Percentiles rank a stretch among this genome's conserved stretches.
phyloP scores from a whole-genome alignment of 2,113 vertebrate species.

The Brachionichthys hirsutus region DNA sequence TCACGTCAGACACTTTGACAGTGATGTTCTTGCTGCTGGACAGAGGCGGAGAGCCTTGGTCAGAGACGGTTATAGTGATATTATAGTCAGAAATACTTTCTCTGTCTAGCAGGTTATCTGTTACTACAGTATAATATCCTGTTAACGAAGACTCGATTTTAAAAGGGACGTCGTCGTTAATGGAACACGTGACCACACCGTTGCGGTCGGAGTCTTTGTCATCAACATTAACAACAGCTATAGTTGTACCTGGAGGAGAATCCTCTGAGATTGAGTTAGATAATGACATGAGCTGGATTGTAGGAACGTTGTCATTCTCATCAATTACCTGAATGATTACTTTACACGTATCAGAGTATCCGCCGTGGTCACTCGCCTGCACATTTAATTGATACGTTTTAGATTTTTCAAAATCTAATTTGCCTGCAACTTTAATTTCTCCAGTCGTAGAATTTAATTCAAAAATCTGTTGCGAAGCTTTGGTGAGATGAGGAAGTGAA shows the following conservation, averaged over 20 bases:
- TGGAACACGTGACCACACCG: constrained; percentile 48
- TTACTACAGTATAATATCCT: constrained; percentile 56
- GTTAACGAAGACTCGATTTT: constrained; percentile 56
- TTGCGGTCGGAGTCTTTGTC: constrained; percentile 66
- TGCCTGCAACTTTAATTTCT: constrained; percentile 30
- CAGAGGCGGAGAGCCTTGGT: constrained; percentile 58
- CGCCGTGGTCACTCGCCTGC: constrained; percentile 62
- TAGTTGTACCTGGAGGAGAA: constrained; percentile 45
- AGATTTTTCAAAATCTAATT: constrained; percentile 58
- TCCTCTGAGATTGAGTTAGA: constrained; percentile 55
- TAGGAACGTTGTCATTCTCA: constrained; percentile 72
- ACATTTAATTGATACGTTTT: constrained; percentile 55
- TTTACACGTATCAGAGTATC: constrained; percentile 56
- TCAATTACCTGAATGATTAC: constrained; percentile 62
- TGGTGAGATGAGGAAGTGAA: constrained; percentile 42
- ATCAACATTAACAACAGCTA: constrained; percentile 66
- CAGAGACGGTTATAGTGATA: constrained; percentile 54
- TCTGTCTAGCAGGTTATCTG: constrained; percentile 51
- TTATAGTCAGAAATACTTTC: constrained; percentile 52
- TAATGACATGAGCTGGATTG: constrained; percentile 71
- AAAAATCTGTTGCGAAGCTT: constrained; percentile 39
- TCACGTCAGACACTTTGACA: constrained; percentile 75
- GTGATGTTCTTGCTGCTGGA: constrained; percentile 53
- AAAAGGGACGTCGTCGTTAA: constrained; percentile 55
- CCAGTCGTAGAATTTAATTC: constrained; percentile 51